A percentile compares a stretch with the other conserved stretches of the same genome.
Evolutionary conservation across 2,797 vertebrate species (phyloP).

Genomic region (Arctocebus calabarensis): DNA sequence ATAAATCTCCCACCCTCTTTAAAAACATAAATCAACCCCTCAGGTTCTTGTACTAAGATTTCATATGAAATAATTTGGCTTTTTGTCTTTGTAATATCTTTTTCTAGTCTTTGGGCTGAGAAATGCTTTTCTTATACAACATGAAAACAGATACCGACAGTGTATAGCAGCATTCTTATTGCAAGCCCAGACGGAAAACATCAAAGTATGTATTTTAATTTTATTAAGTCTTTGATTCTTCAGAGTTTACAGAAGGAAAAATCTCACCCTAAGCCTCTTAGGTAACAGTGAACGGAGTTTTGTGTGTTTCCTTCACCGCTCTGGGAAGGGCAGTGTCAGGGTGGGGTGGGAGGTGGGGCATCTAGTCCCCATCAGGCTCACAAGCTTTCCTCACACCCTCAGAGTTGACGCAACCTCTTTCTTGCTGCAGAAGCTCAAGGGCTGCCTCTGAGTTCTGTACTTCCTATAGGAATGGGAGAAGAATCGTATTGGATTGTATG

Average conservation of each 20-base stretch:
- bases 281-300: not conserved
- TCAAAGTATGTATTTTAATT: slow-evolving; percentile 88
- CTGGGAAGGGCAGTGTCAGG: not conserved
- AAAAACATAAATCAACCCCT: not conserved
- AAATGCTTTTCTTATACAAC: slow-evolving; percentile 95
- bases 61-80: slow-evolving; percentile 46
- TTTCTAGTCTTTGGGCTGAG: slow-evolving; percentile 90
- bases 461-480: not conserved
- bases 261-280: not conserved
- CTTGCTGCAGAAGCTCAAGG: not conserved
- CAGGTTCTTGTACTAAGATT: slow-evolving; percentile 15
- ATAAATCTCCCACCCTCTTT: not conserved
- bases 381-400: not conserved
- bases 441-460: not conserved
- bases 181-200: slow-evolving; percentile 91
- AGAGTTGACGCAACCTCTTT: not conserved
- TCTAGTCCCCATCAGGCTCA: not conserved
- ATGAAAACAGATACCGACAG: slow-evolving; percentile 94
- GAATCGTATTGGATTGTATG: not conserved
- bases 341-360: not conserved
- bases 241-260: not conserved
- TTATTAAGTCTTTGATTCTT: slow-evolving; percentile 49
- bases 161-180: slow-evolving; percentile 93
- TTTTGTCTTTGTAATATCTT: slow-evolving; percentile 64
- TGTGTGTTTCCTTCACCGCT: not conserved